Base-by-base conservation (phyloP, 2,113 vertebrate species). In the Ptyas mucosa region DNA sequence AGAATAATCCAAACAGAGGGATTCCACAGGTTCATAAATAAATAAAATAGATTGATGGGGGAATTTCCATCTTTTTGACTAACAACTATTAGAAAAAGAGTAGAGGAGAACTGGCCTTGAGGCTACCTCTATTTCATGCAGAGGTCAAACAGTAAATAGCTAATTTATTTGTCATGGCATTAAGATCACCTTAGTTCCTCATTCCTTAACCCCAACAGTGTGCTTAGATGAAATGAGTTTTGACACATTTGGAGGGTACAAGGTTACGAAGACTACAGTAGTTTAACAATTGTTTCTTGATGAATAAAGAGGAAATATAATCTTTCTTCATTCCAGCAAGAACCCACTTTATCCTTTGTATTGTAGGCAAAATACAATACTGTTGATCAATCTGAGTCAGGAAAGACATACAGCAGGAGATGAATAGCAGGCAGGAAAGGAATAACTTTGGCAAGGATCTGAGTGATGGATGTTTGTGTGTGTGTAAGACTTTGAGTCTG, bases 331-430 rank as follows among this genome's bases (percentile, higher is more conserved):
- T 20, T 0, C 0, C 89, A 89, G 92, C 43, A 90, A 61, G 43
- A 18, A 57, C 81, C 18, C 61, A 85, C 2, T 64, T 91, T 23
- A 69, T 9, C 26, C 23, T 95, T 53, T 91, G 75, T 55, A 93
- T 15, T 88, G 24, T 95, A 93, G 90, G 55, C 11, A 86, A 51
- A 43, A 21, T 85, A 21, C 24, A 93, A 88, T n/a, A n/a, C n/a
- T 23, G 12, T 51, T 49, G 26, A 9, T 18, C 43, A 29, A 1
- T 55, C 34, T 8, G 26, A 89, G 39, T n/a, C 43, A 81, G 90
- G 86, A 21, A 94, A 52, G 91, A 91, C 94, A 92, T 34, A 11
- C 58, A 85, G 54, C 23, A 34, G 18, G 52, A 94, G 10, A 20
- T 34, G 0, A 2, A 1, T 12, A 91, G 57, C 24, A 61, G 23